Evolutionary conservation across 2,113 vertebrate species (phyloP).

Genomic region (Tychaedon coryphoeus): DNA sequence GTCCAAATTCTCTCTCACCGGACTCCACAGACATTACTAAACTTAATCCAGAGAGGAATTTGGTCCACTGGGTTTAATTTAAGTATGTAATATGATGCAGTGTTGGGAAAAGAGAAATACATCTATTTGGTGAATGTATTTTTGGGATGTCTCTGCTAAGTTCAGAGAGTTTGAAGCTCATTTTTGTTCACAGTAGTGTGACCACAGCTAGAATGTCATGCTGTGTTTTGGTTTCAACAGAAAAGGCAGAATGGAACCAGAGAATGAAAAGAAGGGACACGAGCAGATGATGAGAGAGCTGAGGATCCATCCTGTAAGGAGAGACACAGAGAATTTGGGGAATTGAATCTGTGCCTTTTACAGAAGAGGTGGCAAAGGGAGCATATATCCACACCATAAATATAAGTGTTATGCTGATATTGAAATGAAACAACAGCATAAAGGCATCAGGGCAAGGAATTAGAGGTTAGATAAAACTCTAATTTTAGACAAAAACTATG

Average conservation of each 20-base stretch:
- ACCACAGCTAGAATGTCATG: background rate
- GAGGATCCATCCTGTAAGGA: background rate
- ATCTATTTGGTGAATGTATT: conserved; percentile 15
- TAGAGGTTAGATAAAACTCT: background rate
- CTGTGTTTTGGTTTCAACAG: background rate
- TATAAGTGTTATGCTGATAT: background rate
- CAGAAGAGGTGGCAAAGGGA: background rate
- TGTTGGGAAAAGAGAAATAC: background rate
- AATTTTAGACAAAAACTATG: background rate
- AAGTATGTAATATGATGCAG: background rate
- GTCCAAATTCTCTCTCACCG: conserved; percentile 11
- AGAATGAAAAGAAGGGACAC: background rate
- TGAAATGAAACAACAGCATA: background rate
- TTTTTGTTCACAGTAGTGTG: conserved; percentile 9
- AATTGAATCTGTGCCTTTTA: background rate
- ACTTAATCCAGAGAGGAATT: conserved; percentile 35
- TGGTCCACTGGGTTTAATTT: conserved; percentile 25
- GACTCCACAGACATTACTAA: conserved; percentile 1
- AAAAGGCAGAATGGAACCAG: background rate
- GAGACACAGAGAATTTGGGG: background rate
- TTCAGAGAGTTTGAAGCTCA: conserved; percentile 14
- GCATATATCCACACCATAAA: background rate
- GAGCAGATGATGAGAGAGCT: background rate
- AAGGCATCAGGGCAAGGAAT: background rate
- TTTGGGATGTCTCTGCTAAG: background rate